Conservation (phyloP, 2,797 vertebrate species). For the Orientallactaga sibirica region DNA sequence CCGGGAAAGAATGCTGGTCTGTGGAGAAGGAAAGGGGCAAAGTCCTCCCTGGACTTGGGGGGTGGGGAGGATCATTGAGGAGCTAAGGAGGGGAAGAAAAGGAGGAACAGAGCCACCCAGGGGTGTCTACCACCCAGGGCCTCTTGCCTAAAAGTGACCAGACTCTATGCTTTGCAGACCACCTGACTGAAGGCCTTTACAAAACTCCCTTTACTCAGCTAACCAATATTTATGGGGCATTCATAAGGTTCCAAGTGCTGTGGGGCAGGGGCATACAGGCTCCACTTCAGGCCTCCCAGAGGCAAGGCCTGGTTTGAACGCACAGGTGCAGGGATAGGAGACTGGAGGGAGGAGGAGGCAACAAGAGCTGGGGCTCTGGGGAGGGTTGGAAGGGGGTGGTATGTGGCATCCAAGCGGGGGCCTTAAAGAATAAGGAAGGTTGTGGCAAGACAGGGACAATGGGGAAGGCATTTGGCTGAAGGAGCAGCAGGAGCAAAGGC, state of each 20-base stretch:
- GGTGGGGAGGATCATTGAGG: slow-evolving; percentile 42
- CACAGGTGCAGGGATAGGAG: slow-evolving; percentile 70
- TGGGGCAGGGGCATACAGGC: background rate
- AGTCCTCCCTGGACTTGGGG: slow-evolving; percentile 72
- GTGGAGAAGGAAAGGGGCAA: slow-evolving; percentile 79
- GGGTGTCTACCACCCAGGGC: slow-evolving; percentile 40
- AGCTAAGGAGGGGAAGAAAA: background rate
- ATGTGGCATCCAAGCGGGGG: slow-evolving; percentile 34
- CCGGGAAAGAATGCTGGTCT: slow-evolving; percentile 79
- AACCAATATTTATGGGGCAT: background rate
- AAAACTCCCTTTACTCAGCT: slow-evolving; percentile 25
- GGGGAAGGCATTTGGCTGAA: slow-evolving; percentile 77
- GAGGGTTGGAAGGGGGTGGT: background rate
- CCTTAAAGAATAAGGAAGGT: slow-evolving; percentile 75
- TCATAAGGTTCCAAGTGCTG: background rate
- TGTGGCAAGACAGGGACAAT: slow-evolving; percentile 76
- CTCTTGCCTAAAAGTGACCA: slow-evolving; percentile 27
- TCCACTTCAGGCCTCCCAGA: background rate
- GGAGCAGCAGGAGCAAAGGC: slow-evolving; percentile 77
- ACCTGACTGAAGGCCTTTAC: slow-evolving; percentile 4
- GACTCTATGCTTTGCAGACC: slow-evolving; percentile 10
- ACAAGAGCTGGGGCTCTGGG: background rate
- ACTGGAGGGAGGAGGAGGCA: background rate
- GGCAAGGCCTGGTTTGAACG: background rate
- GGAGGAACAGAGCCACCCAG: slow-evolving; percentile 44